phyloP scores from a whole-genome alignment of 2,888 invertebrate genomes.

The Micropterix aruncella region DNA sequence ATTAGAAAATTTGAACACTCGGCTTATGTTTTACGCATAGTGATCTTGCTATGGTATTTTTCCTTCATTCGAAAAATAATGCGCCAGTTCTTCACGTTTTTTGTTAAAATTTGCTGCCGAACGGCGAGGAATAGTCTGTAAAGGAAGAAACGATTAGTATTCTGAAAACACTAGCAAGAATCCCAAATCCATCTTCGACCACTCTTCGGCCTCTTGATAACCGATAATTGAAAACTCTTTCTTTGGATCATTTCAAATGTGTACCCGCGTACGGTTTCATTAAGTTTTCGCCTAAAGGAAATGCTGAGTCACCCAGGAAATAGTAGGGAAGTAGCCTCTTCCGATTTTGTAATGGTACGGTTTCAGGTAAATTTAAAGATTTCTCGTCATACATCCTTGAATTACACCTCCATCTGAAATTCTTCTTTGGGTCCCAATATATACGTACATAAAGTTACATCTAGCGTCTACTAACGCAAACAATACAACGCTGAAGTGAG shows the following conservation, averaged over 20 bases:
- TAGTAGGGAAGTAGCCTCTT: slow-evolving; percentile 12
- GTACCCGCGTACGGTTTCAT: slow-evolving; percentile 4
- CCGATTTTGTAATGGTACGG: slow-evolving; percentile 10
- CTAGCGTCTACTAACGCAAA: slow-evolving; percentile 19
- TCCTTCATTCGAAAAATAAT: slow-evolving; percentile 10
- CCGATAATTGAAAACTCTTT: slow-evolving; percentile 14
- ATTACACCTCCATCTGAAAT: slow-evolving; percentile 18
- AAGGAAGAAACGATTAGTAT: slow-evolving; percentile 6
- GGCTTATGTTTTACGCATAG: too few relatives aligned
- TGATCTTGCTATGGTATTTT: slow-evolving; percentile 10
- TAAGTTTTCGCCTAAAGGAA: slow-evolving; percentile 2
- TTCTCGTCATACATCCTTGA: slow-evolving; percentile 11
- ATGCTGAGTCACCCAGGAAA: slow-evolving; percentile 7
- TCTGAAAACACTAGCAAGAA: slow-evolving; percentile 1
- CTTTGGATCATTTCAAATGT: slow-evolving; percentile 5
- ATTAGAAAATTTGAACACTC: too few relatives aligned
- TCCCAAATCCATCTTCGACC: slow-evolving; percentile 7
- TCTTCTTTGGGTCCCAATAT: slow-evolving; percentile 18
- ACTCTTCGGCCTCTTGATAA: slow-evolving; percentile 9
- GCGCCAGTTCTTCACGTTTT: slow-evolving; percentile 9
- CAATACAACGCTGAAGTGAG: slow-evolving; percentile 17
- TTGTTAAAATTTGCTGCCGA: slow-evolving; percentile 4
- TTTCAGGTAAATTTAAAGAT: slow-evolving; percentile 11
- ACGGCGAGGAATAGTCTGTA: slow-evolving; percentile 7
- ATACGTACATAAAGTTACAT: slow-evolving; percentile 16